These are phyloP conservation scores for Egretta garzetta DNA, from an alignment of 2,113 vertebrate genomes.

Conservation along the genomic window DNA sequence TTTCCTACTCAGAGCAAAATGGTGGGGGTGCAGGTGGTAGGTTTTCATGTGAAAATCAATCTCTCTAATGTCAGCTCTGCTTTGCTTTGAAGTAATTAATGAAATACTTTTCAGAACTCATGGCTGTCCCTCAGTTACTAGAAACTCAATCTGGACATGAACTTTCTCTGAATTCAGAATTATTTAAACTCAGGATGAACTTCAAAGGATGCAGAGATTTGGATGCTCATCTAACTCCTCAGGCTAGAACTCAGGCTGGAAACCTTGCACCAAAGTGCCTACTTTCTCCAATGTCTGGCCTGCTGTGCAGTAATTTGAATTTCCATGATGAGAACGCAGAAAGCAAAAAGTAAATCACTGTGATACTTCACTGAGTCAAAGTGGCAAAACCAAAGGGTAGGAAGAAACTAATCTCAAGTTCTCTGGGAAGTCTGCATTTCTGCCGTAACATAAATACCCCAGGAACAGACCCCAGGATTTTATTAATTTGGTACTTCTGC, in stretches of 20 bases:
- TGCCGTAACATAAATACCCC: neutral
- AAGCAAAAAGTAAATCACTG: neutral
- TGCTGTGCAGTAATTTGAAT: neutral
- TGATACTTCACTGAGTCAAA: neutral
- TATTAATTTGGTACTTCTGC: neutral
- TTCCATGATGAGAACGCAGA: neutral
- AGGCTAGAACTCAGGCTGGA: neutral
- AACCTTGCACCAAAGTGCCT: neutral
- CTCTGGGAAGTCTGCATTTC: neutral
- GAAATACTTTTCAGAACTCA: neutral
- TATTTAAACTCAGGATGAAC: neutral
- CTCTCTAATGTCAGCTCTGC: neutral
- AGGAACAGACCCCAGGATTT: neutral
- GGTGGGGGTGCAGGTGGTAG: neutral
- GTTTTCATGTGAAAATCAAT: neutral
- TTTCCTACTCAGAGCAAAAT: neutral
- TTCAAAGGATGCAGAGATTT: neutral
- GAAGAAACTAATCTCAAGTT: neutral
- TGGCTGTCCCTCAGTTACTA: neutral
- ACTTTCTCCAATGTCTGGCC: neutral
- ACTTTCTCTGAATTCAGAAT: neutral
- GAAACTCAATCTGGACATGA: neutral
- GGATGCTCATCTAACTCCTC: neutral
- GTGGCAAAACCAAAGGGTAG: neutral
- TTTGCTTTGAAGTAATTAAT: neutral